Evolutionary conservation across 2,113 vertebrate genomes (phyloP), one percentile per base, ranked within the genome.

Genomic region (Poicephalus meyeri): DNA sequence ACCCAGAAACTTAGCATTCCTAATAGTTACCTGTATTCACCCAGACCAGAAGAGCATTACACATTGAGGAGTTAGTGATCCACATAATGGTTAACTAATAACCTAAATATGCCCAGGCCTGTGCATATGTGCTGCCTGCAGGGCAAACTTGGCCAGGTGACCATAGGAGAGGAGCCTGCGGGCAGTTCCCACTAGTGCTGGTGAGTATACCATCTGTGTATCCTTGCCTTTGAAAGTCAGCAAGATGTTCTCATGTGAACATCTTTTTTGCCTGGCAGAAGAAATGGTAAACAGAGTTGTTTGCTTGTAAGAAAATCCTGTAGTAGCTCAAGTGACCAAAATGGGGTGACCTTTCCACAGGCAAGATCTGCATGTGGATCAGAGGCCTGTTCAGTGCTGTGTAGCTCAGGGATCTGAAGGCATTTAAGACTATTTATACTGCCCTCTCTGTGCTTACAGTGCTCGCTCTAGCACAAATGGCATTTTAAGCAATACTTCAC

Each of bases 341-440:
- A 25, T 10, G 16, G 26, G n/a, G 28, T 9, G 5, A 66, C 4
- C 6, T 7, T 79, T 92, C 61, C 25, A 14, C 0, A 0, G 42
- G 21, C 66, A 49, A 47, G 28, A 56, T 33, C 66, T 72, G 12
- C 37, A 8, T 44, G 37, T 80, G 47, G 39, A 13, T 74, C 6
- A 2, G 29, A 47, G 14, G 31, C 31, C 33, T 4, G 1, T 56
- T 79, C 50, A 1, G 3, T 28, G 37, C 52, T 35, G 35, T 39
- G 4, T 11, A 65, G 76, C 0, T 73, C 2, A 2, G 35, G 8
- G 23, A 77, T 65, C 39, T 65, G 52, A 80, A 47, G 31, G n/a
- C 16, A 9, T n/a, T 4, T 16, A 13, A 60, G 25, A 25, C 17
- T 39, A 1, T 16, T 44, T 71, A 0, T 35, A 13, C n/a, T 74